phyloP scores from a whole-genome alignment of 2,113 vertebrate species.

The Lasiurus borealis region DNA sequence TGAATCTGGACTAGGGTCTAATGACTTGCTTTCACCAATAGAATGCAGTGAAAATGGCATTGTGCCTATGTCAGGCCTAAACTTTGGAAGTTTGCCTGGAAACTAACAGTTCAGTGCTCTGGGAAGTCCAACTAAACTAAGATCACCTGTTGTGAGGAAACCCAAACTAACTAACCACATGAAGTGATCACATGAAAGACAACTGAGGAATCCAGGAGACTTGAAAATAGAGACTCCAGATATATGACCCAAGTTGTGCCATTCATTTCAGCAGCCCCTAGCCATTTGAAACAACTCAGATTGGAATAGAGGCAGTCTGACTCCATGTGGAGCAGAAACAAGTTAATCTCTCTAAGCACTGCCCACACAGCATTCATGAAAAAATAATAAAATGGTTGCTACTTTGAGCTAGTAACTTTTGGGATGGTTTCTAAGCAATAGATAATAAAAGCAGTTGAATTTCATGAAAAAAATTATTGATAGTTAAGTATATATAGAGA shows the following conservation, averaged over 20 bases:
- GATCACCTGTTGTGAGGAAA: constrained; percentile 32
- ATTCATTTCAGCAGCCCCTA: constrained; percentile 1
- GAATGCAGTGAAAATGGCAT: neutral
- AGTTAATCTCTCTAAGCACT: neutral
- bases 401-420: constrained; percentile 31
- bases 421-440: constrained; percentile 60
- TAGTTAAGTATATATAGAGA: neutral
- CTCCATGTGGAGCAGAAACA: neutral
- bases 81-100: constrained; percentile 23
- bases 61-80: neutral
- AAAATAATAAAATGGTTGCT: constrained; percentile 15
- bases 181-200: neutral
- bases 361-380: neutral
- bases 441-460: constrained; percentile 18
- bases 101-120: constrained; percentile 58
- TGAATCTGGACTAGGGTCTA: neutral
- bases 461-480: constrained; percentile 48
- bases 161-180: neutral
- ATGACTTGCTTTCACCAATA: constrained; percentile 44
- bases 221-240: neutral
- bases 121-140: constrained; percentile 24
- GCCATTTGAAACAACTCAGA: neutral
- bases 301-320: too few species aligned
- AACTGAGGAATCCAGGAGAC: neutral
- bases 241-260: neutral